A percentile compares a stretch with the other conserved stretches of the same genome.
Evolutionary conservation across 2,797 vertebrate species (phyloP).

Genomic region (Amblyopsis hoosieri): DNA sequence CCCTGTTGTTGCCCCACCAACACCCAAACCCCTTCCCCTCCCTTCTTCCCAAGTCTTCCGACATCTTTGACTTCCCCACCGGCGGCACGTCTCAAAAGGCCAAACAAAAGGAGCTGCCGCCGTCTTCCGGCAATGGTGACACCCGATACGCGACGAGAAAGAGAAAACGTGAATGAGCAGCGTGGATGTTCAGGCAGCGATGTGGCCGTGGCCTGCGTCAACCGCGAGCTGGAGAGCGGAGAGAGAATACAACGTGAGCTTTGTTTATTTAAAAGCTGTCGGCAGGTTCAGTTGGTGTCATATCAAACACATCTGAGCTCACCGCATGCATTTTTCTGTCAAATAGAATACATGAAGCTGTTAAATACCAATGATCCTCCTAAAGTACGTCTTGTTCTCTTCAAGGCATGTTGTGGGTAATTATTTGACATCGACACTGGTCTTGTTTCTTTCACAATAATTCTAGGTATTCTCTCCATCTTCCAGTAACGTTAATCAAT

Average conservation of each 20-base stretch:
- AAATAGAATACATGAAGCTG: not conserved
- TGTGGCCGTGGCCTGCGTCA: constrained; percentile 27
- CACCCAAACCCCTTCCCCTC: too few relatives aligned
- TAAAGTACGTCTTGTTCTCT: not conserved
- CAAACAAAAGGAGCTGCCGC: constrained; percentile 68
- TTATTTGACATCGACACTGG: not conserved
- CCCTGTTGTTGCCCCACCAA: constrained; percentile 75
- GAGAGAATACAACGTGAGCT: constrained; percentile 6
- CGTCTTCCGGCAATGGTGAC: constrained; percentile 60
- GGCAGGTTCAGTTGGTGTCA: constrained; percentile 3
- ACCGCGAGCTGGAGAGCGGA: constrained; percentile 2
- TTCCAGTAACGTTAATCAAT: too few relatives aligned
- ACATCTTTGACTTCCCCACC: constrained; percentile 66
- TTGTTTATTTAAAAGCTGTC: not conserved
- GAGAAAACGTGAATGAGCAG: constrained; percentile 63
- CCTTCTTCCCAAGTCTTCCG: constrained; percentile 69
- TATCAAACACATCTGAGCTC: not conserved
- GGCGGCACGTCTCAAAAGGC: constrained; percentile 60
- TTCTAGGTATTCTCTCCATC: not conserved
- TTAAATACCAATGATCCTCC: not conserved
- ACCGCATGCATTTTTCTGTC: too few relatives aligned
- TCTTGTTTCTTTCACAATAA: not conserved
- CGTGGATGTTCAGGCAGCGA: constrained; percentile 47
- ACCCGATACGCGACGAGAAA: constrained; percentile 61
- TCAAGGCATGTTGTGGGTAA: not conserved